Evolutionary conservation across 2,888 invertebrate species (phyloP), one percentile per base, ranked within the genome.

Genomic region (Cryptus viduatorius): DNA sequence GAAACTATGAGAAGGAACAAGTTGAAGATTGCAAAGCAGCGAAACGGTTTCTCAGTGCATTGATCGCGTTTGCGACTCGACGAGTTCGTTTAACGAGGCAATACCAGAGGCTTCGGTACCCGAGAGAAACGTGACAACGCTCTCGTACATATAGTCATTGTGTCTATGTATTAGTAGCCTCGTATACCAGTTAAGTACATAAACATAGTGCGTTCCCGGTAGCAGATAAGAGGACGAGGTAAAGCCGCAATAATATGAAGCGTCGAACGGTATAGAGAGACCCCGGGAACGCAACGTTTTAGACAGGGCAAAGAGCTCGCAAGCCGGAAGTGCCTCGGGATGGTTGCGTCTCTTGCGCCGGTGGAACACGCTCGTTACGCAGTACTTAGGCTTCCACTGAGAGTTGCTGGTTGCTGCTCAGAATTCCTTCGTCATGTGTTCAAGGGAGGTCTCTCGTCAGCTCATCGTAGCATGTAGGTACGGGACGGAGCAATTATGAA

Each of bases 51-150:
- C 73, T 31, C 67, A 19, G 19, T 61, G 69, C 48, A 42, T 48
- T 31, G 77, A 67, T 79, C 50, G 50, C 68, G 61, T 68, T 75
- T 31, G 64, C 69, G 68, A 53, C 69, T 75, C 75, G 56, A 64
- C 69, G 71, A 75, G 37, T 50, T 65, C 71, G 61, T 69, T 83
- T 75, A 79, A 83, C 69, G 75, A 75, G 79, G 65, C 73, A 76
- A 69, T 76, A 56, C 46, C 37, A 24, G 44, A 72, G 78, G 42
- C 73, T 82, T 37, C 61, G 44, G 48, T 37, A 5, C 10, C 31
- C 29, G 24, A 8, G 65, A 68, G 44, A 42, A 78, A 31, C 59
- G 81, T 71, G 42, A 72, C 59, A 73, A 59, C 68, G 78, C 37
- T n/a, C 29, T 44, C 12, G 72, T 31, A 53, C 12, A 68, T 31